Evolutionary conservation across 2,888 invertebrate genomes (phyloP), one percentile per base, ranked within the genome.

Genomic region (Iselma pallidipennis): DNA sequence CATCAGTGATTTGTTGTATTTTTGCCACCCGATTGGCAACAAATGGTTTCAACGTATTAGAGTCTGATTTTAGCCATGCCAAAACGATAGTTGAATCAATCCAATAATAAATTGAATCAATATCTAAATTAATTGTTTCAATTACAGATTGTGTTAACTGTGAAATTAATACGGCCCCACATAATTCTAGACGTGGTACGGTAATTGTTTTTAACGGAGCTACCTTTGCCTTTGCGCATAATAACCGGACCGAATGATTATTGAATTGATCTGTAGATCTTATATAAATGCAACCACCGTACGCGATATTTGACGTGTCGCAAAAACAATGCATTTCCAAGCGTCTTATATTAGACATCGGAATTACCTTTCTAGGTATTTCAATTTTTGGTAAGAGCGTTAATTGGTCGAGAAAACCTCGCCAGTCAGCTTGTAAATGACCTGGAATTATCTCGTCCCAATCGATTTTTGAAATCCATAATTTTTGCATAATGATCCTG

Each of bases 1-100:
- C 1, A 31, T 14, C 6, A 21, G 53, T 57, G 25, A 56, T 21
- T 4, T 3, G 23, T 23, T 48, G 55, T 10, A 60, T 57, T 56
- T 63, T 56, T 2, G 60, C 42, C 10, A 60, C 57, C 16, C 59
- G 26, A 49, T 63, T 63, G n/a, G 55, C 56, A n/a, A 63, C 55
- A 50, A 59, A 63, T 10, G 59, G 55, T 56, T 63, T 55, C 23
- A 5, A 55, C 19, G 6, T 55, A 21, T 7, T 19, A 12, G 51
- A 45, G 10, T 21, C 21, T 10, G 25, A 14, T 10, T 6, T 2
- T 6, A 59, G 2, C 63, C 63, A 63, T 10, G 51, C 45, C 10
- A 60, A 26, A 21, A 59, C 59, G 4, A 63, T 63, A 7, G 31
- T 16, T 7, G 63, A 62, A 49, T 63, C 59, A 6, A 50, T 51